Evolutionary conservation across 2,888 invertebrate species (phyloP).

Genomic region (Muschampia plurimacula): DNA sequence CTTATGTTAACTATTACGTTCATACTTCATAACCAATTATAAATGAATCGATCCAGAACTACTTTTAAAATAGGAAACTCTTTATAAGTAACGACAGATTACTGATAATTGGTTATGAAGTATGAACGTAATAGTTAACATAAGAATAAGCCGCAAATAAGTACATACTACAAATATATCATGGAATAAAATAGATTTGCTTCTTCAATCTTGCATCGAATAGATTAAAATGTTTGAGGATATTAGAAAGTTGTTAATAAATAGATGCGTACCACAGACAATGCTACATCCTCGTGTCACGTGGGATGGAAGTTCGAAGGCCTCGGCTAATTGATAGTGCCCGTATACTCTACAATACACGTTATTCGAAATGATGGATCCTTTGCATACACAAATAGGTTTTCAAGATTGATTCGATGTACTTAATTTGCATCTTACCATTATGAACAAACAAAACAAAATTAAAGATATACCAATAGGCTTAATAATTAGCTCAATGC

Average conservation of each 20-base stretch:
- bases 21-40: too few relatives aligned
- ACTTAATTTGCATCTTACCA: background rate
- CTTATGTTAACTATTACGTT: too few relatives aligned
- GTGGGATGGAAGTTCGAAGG: slow-evolving; percentile 31
- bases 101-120: too few relatives aligned
- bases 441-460: background rate
- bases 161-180: too few relatives aligned
- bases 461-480: background rate
- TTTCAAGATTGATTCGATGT: background rate
- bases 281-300: background rate
- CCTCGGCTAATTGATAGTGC: slow-evolving; percentile 23
- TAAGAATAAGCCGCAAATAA: too few relatives aligned
- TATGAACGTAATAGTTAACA: too few relatives aligned
- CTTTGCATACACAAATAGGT: background rate
- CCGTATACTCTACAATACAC: slow-evolving; percentile 11
- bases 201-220: background rate
- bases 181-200: background rate
- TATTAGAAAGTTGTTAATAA: too few relatives aligned
- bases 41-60: too few relatives aligned
- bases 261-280: background rate
- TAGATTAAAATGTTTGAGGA: background rate
- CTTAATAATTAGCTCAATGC: background rate
- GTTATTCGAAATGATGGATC: background rate
- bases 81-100: too few relatives aligned
- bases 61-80: too few relatives aligned